Conservation (phyloP, 2,797 vertebrate species). For the Eutrigla gurnardus region DNA sequence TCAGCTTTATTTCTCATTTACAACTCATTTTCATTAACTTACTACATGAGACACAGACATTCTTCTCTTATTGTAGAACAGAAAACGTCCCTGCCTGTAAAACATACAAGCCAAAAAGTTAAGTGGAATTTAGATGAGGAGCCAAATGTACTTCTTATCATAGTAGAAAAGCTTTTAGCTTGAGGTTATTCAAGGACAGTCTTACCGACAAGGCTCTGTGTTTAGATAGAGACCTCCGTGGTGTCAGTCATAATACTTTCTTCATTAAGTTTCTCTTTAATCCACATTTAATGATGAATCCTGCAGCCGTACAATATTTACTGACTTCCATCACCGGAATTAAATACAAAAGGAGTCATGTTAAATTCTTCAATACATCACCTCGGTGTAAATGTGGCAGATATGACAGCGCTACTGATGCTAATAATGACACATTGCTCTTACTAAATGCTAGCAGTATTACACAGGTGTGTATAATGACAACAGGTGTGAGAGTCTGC, state of each 20-base stretch:
- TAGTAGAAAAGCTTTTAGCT: slow-evolving; percentile 13
- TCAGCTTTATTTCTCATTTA: slow-evolving; percentile 20
- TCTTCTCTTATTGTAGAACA: slow-evolving; percentile 16
- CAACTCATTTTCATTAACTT: slow-evolving; percentile 52
- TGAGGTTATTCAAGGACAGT: slow-evolving; percentile 17
- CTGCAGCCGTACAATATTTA: background rate
- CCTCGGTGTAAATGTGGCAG: slow-evolving; percentile 21
- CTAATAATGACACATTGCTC: slow-evolving; percentile 19
- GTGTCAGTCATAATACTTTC: slow-evolving; percentile 19
- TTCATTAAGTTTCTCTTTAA: slow-evolving; percentile 17
- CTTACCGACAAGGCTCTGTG: background rate
- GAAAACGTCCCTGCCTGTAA: slow-evolving; percentile 8
- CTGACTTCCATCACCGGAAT: background rate
- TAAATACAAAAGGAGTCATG: slow-evolving; percentile 7
- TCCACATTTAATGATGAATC: slow-evolving; percentile 19
- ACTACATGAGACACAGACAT: slow-evolving; percentile 24
- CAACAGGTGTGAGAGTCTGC: slow-evolving; percentile 17
- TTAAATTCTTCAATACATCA: background rate
- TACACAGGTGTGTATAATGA: slow-evolving; percentile 18
- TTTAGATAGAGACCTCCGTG: slow-evolving; percentile 12
- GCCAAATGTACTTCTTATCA: slow-evolving; percentile 1
- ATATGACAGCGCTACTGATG: slow-evolving; percentile 5
- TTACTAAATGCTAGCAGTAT: slow-evolving; percentile 36
- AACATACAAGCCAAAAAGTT: slow-evolving; percentile 25
- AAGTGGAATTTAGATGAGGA: slow-evolving; percentile 22